These are phyloP conservation scores for Scomber japonicus DNA, from an alignment of 2,113 vertebrate genomes.

Conservation along the genomic window DNA sequence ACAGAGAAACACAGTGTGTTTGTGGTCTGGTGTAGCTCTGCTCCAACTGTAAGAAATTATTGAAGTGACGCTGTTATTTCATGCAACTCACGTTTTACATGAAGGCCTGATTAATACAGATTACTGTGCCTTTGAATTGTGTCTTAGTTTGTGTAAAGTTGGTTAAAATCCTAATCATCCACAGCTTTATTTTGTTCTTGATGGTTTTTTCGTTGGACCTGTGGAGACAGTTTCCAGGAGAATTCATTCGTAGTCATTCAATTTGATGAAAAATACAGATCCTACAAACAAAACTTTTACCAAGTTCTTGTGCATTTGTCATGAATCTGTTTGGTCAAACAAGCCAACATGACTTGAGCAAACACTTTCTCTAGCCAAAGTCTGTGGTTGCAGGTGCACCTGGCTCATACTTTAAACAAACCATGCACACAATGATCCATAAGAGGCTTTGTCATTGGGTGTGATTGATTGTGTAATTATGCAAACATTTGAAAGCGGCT, in stretches of 20 bases:
- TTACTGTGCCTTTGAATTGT: neutral
- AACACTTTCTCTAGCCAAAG: conserved; percentile 31
- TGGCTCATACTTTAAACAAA: conserved; percentile 36
- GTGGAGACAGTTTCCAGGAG: too few species aligned
- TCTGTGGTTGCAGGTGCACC: conserved; percentile 34
- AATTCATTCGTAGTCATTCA: too few species aligned
- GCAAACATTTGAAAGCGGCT: neutral
- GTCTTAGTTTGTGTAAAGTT: too few species aligned
- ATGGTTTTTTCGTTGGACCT: too few species aligned
- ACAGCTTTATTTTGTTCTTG: too few species aligned
- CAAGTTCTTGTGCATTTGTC: neutral
- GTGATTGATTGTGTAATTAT: neutral
- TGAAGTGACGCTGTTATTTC: neutral
- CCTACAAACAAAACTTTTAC: neutral
- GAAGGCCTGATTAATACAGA: neutral
- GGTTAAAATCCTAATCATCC: too few species aligned
- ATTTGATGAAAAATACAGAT: too few species aligned
- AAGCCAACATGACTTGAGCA: neutral
- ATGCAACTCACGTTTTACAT: neutral
- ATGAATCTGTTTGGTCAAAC: neutral
- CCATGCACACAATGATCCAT: conserved; percentile 2
- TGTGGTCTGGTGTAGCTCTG: too few species aligned
- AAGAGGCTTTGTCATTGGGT: neutral
- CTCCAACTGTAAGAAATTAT: too few species aligned
- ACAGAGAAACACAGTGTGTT: too few species aligned